Percentiles rank a stretch among this genome's conserved stretches.
phyloP scores from a whole-genome alignment of 1,140 invertebrate species.

The Luehdorfia chinensis region DNA sequence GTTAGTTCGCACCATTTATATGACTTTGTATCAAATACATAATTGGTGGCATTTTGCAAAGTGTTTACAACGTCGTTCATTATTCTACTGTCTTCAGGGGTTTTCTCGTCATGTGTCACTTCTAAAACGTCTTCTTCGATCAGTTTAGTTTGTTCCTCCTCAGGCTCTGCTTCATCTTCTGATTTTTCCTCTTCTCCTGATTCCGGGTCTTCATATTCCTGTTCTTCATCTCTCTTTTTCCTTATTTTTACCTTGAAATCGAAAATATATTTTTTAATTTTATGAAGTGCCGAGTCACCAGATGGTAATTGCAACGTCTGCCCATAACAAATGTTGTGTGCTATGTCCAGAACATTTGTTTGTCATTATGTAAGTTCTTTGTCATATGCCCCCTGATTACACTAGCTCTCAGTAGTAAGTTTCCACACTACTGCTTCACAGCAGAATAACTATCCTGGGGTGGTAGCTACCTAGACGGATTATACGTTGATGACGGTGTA shows the following conservation, averaged over 20 bases:
- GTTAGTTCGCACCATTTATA: slow-evolving; percentile 77
- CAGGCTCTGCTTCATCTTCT: slow-evolving; percentile 56
- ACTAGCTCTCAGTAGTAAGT: too few species aligned
- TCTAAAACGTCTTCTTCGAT: slow-evolving; percentile 57
- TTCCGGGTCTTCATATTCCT: slow-evolving; percentile 77
- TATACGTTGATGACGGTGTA: too few species aligned
- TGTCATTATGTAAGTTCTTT: too few species aligned
- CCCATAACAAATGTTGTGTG: too few species aligned
- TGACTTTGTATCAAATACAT: slow-evolving; percentile 85
- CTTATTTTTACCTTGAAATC: slow-evolving; percentile 66
- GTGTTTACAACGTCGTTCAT: slow-evolving; percentile 61
- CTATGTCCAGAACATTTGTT: too few species aligned
- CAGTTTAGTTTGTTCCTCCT: slow-evolving; percentile 42
- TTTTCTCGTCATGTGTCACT: slow-evolving; percentile 47
- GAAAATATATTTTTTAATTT: neutral
- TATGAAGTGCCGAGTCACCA: too few species aligned
- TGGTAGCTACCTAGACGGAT: too few species aligned
- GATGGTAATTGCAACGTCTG: too few species aligned
- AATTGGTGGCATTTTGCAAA: slow-evolving; percentile 78
- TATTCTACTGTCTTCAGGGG: slow-evolving; percentile 40
- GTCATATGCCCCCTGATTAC: too few species aligned
- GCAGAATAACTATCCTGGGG: too few species aligned
- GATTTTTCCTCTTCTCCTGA: slow-evolving; percentile 75
- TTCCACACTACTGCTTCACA: too few species aligned
- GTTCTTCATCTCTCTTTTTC: slow-evolving; percentile 68